Base-by-base conservation (phyloP, 1,140 invertebrate genomes). In the Drosophila nikananu region DNA sequence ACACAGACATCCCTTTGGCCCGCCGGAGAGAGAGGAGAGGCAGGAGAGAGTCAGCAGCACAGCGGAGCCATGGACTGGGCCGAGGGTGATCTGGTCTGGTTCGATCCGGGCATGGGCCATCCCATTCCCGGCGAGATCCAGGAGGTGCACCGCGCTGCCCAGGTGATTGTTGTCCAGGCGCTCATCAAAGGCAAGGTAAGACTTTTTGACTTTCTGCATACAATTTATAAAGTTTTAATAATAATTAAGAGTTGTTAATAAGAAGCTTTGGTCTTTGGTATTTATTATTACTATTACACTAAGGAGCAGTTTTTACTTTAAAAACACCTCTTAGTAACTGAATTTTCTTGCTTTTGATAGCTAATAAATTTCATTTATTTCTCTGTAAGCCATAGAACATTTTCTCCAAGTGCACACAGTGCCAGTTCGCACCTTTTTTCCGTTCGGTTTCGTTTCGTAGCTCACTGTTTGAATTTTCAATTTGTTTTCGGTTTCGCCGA, bases 71-170 rank as follows among this genome's bases (percentile, higher is more conserved):
- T 93, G 93, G 95, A 95, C 87, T 96, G 95, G 95, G 92, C 93
- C 75, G 94, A 95, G 81, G 97, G 97, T 52, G 97, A 98, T 92
- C 94, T 98, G 93, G 97, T 98, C 80, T 98, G 97, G 97, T 98
- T 98, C 94, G 97, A 98, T 94, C 97, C 97, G 39, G 96, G 97
- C 17, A 95, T 98, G 79, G 97, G 97, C 35, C 96, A 98, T 94
- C 96, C 97, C 79, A 94, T 98, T 81, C 97, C 97, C 46, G 97
- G 97, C 60, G 97, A 98, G 93, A 96, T 98, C 61, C 93, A 97
- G 74, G 97, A 98, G 92, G 97, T 96, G 75, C 97, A 98, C 93
- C 95, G 96, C 80, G 96, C 97, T 49, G 97, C 97, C 37, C 97
- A 98, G 93, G 97, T 98, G 44, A 95, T 98, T 81, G 97, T 97